Conservation (phyloP, 2,888 invertebrate genomes). For the Thecocarcelia acutangulata region DNA sequence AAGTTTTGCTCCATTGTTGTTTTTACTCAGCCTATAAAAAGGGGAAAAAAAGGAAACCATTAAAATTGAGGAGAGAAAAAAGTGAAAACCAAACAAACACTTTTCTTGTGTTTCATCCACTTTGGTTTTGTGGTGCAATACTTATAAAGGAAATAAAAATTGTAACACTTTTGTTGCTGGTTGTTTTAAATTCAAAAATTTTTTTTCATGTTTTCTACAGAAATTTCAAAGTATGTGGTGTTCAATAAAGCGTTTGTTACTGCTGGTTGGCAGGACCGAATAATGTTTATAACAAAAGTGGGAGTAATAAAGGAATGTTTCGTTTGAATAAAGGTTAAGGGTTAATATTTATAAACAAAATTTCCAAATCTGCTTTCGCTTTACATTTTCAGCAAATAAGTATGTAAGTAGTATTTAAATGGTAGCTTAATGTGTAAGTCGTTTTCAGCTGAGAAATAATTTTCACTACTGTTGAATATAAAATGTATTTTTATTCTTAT, state of each 20-base stretch:
- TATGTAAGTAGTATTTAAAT: neutral
- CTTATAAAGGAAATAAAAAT: slow-evolving; percentile 46
- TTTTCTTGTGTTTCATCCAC: slow-evolving; percentile 45
- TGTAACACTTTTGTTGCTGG: slow-evolving; percentile 21
- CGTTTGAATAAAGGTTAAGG: too few relatives aligned
- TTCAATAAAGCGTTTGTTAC: neutral
- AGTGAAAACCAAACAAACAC: slow-evolving; percentile 57
- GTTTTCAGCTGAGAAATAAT: neutral
- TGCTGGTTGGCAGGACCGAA: too few relatives aligned
- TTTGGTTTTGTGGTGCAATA: slow-evolving; percentile 60
- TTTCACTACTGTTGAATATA: slow-evolving; percentile 10
- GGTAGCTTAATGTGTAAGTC: neutral
- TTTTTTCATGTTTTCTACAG: slow-evolving; percentile 3
- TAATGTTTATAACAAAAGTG: too few relatives aligned
- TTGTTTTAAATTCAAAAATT: slow-evolving; percentile 38
- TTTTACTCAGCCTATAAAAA: slow-evolving; percentile 34
- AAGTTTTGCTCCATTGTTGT: slow-evolving; percentile 18
- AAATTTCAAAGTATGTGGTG: neutral
- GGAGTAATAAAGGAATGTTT: too few relatives aligned
- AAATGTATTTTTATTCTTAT: slow-evolving; percentile 9
- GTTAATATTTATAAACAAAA: too few relatives aligned
- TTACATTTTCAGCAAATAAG: too few relatives aligned
- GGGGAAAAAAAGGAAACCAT: neutral
- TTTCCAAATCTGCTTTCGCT: too few relatives aligned
- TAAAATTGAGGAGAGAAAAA: slow-evolving; percentile 15